phyloP scores from a whole-genome alignment of 2,797 vertebrate species.

The Cryptoblepharus egeriae region DNA sequence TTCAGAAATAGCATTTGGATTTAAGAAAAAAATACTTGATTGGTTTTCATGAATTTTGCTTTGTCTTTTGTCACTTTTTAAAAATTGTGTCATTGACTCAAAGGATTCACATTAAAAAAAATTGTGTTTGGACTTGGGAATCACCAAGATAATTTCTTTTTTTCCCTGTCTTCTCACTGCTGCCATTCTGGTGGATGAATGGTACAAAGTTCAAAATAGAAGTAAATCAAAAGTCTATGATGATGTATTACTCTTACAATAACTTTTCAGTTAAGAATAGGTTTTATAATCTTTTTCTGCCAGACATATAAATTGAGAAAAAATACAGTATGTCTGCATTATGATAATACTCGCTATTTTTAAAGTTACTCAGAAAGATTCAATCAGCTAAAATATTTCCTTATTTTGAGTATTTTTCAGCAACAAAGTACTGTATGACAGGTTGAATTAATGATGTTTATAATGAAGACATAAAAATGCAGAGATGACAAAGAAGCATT shows the following conservation, averaged over 20 bases:
- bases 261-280: constrained; percentile 54
- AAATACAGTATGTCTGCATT: constrained; percentile 31
- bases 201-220: constrained; percentile 37
- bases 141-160: constrained; percentile 38
- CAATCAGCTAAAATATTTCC: constrained; percentile 67
- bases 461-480: constrained; percentile 81
- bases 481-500: constrained; percentile 74
- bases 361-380: constrained; percentile 60
- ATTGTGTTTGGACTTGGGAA: too few relatives aligned
- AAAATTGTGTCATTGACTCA: too few relatives aligned
- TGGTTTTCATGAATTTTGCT: too few relatives aligned
- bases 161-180: constrained; percentile 38
- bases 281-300: constrained; percentile 48
- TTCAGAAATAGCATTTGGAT: too few relatives aligned
- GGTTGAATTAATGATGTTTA: constrained; percentile 79
- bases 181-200: constrained; percentile 48
- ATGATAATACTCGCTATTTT: constrained; percentile 25
- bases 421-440: constrained; percentile 74
- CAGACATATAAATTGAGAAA: constrained; percentile 47
- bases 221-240: constrained; percentile 49
- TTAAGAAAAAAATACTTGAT: too few relatives aligned
- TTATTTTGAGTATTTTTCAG: constrained; percentile 77
- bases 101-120: too few relatives aligned
- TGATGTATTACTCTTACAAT: constrained; percentile 27
- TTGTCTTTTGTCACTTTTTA: too few relatives aligned